Evolutionary conservation across 1,140 invertebrate genomes (phyloP).

Genomic region (Drosophila hydei): DNA sequence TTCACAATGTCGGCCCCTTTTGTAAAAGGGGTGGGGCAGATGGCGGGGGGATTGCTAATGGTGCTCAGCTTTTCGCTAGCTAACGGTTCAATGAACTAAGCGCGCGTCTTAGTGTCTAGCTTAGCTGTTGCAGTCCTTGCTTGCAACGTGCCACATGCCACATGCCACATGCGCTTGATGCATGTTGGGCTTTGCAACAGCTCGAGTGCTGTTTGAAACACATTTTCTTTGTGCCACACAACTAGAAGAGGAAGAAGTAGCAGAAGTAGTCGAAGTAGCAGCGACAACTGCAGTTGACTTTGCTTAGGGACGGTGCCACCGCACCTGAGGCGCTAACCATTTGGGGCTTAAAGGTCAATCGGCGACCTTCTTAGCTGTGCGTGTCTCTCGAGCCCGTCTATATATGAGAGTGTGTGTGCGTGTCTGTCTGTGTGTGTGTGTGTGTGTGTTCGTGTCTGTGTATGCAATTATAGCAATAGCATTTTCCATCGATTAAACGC

Average conservation of each 20-base stretch:
- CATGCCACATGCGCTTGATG: constrained; percentile 38
- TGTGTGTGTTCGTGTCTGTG: constrained; percentile 35
- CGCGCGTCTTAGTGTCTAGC: constrained; percentile 58
- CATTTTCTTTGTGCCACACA: constrained; percentile 65
- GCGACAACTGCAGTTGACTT: constrained; percentile 10
- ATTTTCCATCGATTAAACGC: constrained; percentile 75
- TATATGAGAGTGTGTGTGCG: background rate
- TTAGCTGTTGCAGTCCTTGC: constrained; percentile 48
- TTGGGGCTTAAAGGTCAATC: constrained; percentile 66
- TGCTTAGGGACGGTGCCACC: constrained; percentile 19
- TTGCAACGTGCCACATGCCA: background rate
- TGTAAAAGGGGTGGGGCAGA: background rate
- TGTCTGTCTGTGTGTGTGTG: constrained; percentile 15
- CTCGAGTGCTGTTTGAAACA: constrained; percentile 62
- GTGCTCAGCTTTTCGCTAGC: constrained; percentile 50
- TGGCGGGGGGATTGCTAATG: constrained; percentile 22
- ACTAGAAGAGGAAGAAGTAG: background rate
- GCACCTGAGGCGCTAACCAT: constrained; percentile 35
- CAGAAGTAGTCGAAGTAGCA: constrained; percentile 6
- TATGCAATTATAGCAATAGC: constrained; percentile 74
- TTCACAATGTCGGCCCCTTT: constrained; percentile 37
- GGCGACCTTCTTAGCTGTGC: constrained; percentile 61
- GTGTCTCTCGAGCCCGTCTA: constrained; percentile 30
- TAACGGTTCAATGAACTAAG: constrained; percentile 67
- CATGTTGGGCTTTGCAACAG: no score